These are phyloP conservation scores for Malurus splendens DNA, from an alignment of 2,797 vertebrate species.

Conservation along the genomic window DNA sequence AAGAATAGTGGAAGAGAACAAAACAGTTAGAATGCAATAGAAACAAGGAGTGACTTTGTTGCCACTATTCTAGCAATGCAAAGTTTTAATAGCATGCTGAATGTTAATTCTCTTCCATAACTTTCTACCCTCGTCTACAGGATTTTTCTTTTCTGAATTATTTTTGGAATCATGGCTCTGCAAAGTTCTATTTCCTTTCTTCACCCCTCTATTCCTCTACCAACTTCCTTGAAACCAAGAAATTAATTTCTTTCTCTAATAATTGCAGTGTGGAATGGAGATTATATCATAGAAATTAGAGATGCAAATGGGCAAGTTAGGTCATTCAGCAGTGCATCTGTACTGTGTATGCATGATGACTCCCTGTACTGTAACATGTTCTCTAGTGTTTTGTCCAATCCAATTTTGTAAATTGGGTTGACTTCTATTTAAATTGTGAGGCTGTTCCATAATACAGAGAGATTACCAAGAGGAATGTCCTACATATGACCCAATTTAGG, in stretches of 20 bases:
- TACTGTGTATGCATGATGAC: background rate
- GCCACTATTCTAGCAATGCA: background rate
- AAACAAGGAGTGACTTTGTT: background rate
- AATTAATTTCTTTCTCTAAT: slow-evolving; percentile 41
- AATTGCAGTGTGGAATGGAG: slow-evolving; percentile 23
- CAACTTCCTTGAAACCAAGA: slow-evolving; percentile 27
- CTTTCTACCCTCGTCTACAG: background rate
- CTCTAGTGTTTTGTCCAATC: slow-evolving; percentile 44
- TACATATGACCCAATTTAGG: slow-evolving; percentile 7
- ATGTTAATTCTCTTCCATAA: background rate
- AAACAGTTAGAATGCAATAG: background rate
- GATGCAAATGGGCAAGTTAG: slow-evolving; percentile 31
- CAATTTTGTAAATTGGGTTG: slow-evolving; percentile 49
- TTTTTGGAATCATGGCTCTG: slow-evolving; percentile 6
- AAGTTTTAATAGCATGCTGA: background rate
- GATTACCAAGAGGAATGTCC: slow-evolving; percentile 29
- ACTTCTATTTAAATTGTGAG: slow-evolving; percentile 45
- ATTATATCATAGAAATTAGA: slow-evolving; percentile 40
- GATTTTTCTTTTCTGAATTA: slow-evolving; percentile 14
- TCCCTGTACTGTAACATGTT: background rate
- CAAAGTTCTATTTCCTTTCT: slow-evolving; percentile 29
- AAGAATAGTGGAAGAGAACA: slow-evolving; percentile 27
- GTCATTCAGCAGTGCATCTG: slow-evolving; percentile 33
- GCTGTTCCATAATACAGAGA: background rate
- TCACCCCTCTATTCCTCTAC: background rate